Evolutionary conservation across 2,113 vertebrate species (phyloP).

Genomic region (Megaceryle maxima): DNA sequence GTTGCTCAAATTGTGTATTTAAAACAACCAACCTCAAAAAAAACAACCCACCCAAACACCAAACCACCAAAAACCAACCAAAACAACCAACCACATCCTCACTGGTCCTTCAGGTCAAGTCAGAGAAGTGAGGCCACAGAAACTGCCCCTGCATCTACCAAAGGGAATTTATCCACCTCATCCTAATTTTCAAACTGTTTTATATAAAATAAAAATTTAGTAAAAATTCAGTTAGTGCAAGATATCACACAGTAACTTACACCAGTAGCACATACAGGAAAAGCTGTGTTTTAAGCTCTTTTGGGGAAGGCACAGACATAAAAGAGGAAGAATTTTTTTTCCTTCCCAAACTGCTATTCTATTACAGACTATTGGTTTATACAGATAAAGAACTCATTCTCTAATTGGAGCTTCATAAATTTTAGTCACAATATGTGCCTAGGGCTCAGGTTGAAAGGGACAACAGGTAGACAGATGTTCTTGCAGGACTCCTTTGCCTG

Average conservation of each 20-base stretch:
- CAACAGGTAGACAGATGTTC: background rate
- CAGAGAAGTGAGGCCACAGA: background rate
- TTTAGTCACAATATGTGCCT: background rate
- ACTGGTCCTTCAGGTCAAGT: background rate
- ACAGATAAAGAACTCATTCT: background rate
- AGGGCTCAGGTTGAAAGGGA: background rate
- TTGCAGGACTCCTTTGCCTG: background rate
- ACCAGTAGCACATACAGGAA: background rate
- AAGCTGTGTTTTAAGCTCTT: background rate
- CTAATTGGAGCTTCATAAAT: background rate
- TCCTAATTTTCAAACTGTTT: background rate
- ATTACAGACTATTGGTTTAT: background rate
- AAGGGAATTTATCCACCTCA: background rate
- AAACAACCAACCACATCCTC: too few relatives aligned
- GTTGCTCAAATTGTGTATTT: background rate
- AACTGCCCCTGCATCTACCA: background rate
- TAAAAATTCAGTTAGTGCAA: background rate
- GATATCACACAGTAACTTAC: background rate
- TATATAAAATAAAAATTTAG: background rate
- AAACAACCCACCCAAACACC: too few relatives aligned
- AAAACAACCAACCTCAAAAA: background rate
- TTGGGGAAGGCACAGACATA: background rate
- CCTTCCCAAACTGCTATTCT: background rate
- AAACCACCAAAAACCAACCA: too few relatives aligned
- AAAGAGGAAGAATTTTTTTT: background rate